These are phyloP conservation scores for Ornithorhynchus anatinus DNA, from an alignment of 2,113 vertebrate genomes.

Conservation along the genomic window DNA sequence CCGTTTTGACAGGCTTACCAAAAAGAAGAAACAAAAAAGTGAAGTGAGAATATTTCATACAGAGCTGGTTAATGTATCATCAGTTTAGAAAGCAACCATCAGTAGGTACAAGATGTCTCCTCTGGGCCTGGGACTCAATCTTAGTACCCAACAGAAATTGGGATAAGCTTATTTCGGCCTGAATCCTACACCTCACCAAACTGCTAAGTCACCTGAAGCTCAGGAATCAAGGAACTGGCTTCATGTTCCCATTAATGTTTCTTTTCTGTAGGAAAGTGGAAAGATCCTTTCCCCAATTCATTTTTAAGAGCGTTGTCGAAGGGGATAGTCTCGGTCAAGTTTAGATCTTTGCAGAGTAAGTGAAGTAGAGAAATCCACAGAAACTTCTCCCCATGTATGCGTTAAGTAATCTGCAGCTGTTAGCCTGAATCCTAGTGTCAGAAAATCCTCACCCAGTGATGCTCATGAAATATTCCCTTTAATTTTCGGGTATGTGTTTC, in stretches of 20 bases:
- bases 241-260: neutral
- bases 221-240: neutral
- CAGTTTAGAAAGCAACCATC: too few relatives aligned
- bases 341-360: neutral
- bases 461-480: neutral
- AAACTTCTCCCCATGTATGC: neutral
- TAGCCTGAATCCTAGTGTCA: constrained; percentile 18
- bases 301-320: neutral
- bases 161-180: neutral
- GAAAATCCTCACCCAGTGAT: neutral
- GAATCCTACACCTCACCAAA: neutral
- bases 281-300: neutral
- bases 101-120: neutral
- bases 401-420: constrained; percentile 6
- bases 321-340: neutral
- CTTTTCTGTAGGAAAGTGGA: neutral
- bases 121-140: too few relatives aligned
- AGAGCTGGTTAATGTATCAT: too few relatives aligned
- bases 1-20: too few relatives aligned
- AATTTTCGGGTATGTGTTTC: constrained; percentile 9
- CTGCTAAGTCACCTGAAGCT: neutral
- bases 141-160: neutral
- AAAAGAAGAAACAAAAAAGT: too few relatives aligned
- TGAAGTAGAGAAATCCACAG: neutral
- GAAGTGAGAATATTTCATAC: too few relatives aligned